A percentile compares a stretch with the other conserved stretches of the same genome.
These are phyloP conservation scores for Metellina segmentata DNA, from an alignment of 2,888 invertebrate species.

Conservation along the genomic window DNA sequence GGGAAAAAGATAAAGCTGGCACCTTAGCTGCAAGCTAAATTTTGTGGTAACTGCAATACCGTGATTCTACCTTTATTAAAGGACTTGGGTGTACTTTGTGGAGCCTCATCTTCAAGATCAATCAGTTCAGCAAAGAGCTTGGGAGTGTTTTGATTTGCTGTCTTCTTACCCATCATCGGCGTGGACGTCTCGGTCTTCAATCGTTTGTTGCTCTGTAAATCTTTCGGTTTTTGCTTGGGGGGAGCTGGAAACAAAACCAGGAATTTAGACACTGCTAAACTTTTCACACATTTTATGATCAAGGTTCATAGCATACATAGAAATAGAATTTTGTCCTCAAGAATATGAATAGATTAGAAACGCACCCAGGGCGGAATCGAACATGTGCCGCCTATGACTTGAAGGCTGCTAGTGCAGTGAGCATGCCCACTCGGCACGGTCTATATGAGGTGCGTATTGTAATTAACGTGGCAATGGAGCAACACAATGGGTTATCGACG, in stretches of 20 bases:
- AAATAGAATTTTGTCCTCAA: not conserved
- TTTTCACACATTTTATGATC: not conserved
- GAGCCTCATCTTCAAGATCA: not conserved
- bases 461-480: no score
- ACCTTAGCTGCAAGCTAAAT: not conserved
- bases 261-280: not conserved
- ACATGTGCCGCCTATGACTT: no score
- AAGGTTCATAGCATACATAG: not conserved
- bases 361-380: no score
- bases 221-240: not conserved
- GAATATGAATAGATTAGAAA: no score
- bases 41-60: not conserved
- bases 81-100: not conserved
- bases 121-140: not conserved
- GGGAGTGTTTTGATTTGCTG: not conserved
- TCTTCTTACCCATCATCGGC: not conserved
- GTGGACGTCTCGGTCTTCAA: constrained; percentile 15
- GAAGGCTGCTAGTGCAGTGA: no score
- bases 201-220: constrained; percentile 5
- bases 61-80: not conserved
- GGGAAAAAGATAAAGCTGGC: no score
- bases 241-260: not conserved
- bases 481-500: no score
- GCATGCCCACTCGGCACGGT: no score
- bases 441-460: no score